Conservation (phyloP, 2,113 vertebrate genomes). For the Lonchura striata region DNA sequence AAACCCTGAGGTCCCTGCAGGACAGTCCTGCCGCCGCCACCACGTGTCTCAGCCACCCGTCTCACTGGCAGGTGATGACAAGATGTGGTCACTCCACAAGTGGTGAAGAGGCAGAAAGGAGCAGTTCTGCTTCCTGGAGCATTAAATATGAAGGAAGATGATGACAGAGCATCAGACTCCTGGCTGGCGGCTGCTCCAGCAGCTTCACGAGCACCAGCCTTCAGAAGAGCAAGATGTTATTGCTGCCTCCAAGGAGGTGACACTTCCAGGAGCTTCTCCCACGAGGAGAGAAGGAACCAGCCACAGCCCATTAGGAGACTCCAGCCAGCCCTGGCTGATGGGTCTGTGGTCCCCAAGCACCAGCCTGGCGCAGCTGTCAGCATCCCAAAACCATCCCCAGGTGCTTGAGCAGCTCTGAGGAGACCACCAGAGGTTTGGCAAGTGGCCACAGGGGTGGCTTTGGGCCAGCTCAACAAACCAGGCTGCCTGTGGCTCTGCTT, state of each 20-base stretch:
- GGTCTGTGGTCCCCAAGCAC: neutral
- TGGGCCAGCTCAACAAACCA: neutral
- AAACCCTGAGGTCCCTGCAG: neutral
- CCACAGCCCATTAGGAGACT: neutral
- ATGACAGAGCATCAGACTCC: slow-evolving; percentile 14
- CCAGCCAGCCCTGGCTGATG: neutral
- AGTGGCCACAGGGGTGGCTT: neutral
- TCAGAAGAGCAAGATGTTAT: neutral
- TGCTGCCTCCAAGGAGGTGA: neutral
- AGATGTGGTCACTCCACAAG: neutral
- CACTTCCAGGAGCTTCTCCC: neutral
- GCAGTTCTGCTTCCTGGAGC: neutral
- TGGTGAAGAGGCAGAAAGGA: neutral
- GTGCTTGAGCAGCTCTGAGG: neutral
- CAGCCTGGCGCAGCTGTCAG: neutral
- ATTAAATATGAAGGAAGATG: neutral
- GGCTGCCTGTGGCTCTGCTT: neutral
- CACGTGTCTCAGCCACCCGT: neutral
- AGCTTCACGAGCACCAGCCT: neutral
- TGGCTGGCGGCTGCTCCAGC: neutral
- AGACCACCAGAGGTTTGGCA: neutral
- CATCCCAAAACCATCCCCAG: neutral
- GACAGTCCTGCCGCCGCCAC: neutral
- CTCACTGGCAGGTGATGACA: neutral
- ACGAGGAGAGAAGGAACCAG: neutral